Evolutionary conservation across 2,888 invertebrate genomes (phyloP).

Genomic region (Macroteleia sp.): DNA sequence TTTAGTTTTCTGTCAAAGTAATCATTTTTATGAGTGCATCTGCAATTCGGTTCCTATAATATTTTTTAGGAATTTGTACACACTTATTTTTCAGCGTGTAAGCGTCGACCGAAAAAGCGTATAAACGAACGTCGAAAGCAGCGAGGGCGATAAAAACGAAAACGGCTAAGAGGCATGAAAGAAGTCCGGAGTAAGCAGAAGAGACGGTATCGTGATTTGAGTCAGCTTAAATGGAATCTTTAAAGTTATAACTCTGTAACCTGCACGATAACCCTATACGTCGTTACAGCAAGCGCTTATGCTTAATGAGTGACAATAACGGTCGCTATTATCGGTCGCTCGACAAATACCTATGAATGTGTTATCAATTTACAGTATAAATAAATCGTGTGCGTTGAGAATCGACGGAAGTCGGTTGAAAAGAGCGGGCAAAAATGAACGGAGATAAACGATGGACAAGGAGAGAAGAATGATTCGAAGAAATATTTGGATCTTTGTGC

Average conservation of each 20-base stretch:
- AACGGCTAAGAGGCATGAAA: slow-evolving; percentile 23
- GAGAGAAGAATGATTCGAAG: too few species aligned
- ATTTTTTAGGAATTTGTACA: too few species aligned
- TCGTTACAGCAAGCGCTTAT: slow-evolving; percentile 36
- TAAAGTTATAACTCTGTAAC: slow-evolving; percentile 57
- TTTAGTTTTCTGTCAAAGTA: too few species aligned
- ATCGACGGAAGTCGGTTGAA: too few species aligned
- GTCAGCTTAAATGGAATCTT: slow-evolving; percentile 57
- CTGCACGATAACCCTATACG: slow-evolving; percentile 57
- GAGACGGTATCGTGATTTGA: slow-evolving; percentile 50
- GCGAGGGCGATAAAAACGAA: slow-evolving; percentile 20
- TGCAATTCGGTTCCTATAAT: too few species aligned
- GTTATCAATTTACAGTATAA: slow-evolving; percentile 28
- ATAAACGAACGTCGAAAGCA: too few species aligned
- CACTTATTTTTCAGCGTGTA: too few species aligned
- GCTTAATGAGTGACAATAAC: slow-evolving; percentile 54
- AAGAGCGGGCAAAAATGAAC: too few species aligned
- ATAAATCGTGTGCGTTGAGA: too few species aligned
- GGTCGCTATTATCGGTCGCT: slow-evolving; percentile 21
- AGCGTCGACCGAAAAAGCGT: too few species aligned
- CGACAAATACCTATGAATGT: slow-evolving; percentile 27
- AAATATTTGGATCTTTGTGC: slow-evolving; percentile 12
- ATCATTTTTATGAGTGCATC: too few species aligned
- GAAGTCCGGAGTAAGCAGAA: slow-evolving; percentile 14
- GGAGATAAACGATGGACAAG: too few species aligned